Evolutionary conservation across 2,113 vertebrate species (phyloP), one percentile per base, ranked within the genome.

Genomic region (Opisthocomus hoazin): DNA sequence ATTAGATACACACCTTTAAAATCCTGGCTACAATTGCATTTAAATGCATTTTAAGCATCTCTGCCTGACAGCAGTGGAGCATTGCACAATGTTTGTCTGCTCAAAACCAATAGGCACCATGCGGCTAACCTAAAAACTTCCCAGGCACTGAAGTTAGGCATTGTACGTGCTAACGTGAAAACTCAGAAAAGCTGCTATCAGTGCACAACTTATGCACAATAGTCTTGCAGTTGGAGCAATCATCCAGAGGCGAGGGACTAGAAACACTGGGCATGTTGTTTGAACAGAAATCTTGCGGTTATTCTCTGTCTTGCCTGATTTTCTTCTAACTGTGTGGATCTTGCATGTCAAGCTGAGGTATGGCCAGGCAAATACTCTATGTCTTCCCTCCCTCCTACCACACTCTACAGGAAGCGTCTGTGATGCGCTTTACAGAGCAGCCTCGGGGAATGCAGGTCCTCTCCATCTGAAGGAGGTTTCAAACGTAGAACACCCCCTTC

Each of bases 21-120:
- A 23, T 46, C 39, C 54, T 80, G 48, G 24, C 21, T 88, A 34
- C 21, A 36, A 5, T 5, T 41, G 21, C 14, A 50, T 83, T 83
- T 93, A 68, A 83, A 65, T 32, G 43, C 11, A 77, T 50, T 90
- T 94, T 87, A 43, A 4, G 1, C 56, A 51, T 24, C 11, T 71
- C 34, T 92, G n/a, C 23, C 50, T 34, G 45, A 92, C 14, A 60
- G 39, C 57, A 75, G 26, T 30, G 46, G 30, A 85, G 74, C 34
- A 12, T 18, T 39, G 57, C 4, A 23, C 64, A 51, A 64, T 34
- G 32, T 15, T 61, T 69, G 21, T 53, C 63, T 90, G 66, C 58
- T 86, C 50, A 86, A 90, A 96, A 93, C 86, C 90, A 53, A 69
- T 74, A 86, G 27, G 20, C n/a, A 77, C 26, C 85, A 93, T 84